Evolutionary conservation across 2,888 invertebrate genomes (phyloP).

Genomic region (Liopterus haemorrhoidalis): DNA sequence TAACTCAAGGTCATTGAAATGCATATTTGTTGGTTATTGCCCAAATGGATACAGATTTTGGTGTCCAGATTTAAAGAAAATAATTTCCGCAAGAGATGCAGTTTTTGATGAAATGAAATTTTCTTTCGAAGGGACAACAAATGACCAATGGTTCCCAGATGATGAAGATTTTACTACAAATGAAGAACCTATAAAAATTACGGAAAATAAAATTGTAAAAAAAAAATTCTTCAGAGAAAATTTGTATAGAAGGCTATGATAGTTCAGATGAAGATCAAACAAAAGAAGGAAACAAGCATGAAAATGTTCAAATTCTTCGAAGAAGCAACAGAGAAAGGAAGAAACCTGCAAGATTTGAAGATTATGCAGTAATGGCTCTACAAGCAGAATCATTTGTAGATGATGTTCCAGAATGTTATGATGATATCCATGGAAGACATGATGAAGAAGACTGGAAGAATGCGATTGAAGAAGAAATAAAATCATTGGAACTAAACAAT

Average conservation of each 20-base stretch:
- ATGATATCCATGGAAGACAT: conserved; percentile 16
- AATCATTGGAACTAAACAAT: conserved; percentile 10
- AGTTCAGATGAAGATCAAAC: background rate
- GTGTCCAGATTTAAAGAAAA: conserved; percentile 4
- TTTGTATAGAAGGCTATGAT: background rate
- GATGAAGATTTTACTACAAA: no score
- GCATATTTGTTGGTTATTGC: conserved; percentile 10
- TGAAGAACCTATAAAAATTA: background rate
- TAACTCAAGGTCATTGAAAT: conserved; percentile 21
- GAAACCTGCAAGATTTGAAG: conserved; percentile 1
- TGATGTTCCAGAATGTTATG: conserved; percentile 20
- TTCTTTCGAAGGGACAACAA: background rate
- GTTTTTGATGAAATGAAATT: background rate
- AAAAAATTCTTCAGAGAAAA: background rate
- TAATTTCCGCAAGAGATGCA: background rate
- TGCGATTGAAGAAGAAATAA: conserved; percentile 16
- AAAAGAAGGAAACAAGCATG: background rate
- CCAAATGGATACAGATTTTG: conserved; percentile 7
- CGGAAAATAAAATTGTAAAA: background rate
- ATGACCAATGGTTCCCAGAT: no score
- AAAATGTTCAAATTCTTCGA: background rate
- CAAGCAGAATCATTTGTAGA: conserved; percentile 23
- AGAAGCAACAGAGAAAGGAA: background rate
- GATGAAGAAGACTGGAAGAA: conserved; percentile 15
- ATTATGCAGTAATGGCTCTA: conserved; percentile 13